Conservation (phyloP, 2,113 vertebrate genomes). For the Caranx ignobilis region DNA sequence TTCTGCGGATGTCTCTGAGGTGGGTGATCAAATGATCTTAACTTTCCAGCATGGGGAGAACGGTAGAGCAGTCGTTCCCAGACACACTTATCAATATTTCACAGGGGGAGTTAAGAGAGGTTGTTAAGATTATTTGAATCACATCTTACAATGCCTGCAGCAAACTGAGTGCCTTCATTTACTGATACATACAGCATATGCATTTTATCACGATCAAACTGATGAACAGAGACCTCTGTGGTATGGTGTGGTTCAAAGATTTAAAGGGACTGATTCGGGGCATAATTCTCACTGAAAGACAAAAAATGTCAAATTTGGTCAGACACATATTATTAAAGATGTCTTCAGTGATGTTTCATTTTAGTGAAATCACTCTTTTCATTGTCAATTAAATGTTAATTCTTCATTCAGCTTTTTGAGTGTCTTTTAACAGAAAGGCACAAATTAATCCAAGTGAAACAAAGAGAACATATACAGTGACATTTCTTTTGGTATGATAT, state of each 20-base stretch:
- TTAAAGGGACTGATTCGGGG: not conserved
- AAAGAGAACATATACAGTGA: not conserved
- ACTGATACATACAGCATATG: not conserved
- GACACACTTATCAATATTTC: conserved; percentile 67
- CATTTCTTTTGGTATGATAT: not conserved
- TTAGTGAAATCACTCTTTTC: not conserved
- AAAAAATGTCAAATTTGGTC: not conserved
- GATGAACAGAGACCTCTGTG: not conserved
- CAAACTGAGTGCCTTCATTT: conserved; percentile 9
- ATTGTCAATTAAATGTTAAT: not conserved
- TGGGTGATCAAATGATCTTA: conserved; percentile 77
- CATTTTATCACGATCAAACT: not conserved
- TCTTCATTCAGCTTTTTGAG: not conserved
- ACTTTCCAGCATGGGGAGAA: conserved; percentile 58
- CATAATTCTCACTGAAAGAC: not conserved
- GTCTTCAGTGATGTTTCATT: not conserved
- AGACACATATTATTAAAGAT: not conserved
- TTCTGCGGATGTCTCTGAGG: conserved; percentile 58
- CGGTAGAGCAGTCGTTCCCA: conserved; percentile 45
- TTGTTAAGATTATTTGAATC: conserved; percentile 40
- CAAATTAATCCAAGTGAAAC: not conserved
- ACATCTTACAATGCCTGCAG: conserved; percentile 1
- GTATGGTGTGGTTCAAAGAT: not conserved
- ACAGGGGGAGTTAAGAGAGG: conserved; percentile 34
- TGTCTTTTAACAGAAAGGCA: not conserved